phyloP scores from a whole-genome alignment of 2,888 invertebrate species.

The Epistrophe grossulariae region DNA sequence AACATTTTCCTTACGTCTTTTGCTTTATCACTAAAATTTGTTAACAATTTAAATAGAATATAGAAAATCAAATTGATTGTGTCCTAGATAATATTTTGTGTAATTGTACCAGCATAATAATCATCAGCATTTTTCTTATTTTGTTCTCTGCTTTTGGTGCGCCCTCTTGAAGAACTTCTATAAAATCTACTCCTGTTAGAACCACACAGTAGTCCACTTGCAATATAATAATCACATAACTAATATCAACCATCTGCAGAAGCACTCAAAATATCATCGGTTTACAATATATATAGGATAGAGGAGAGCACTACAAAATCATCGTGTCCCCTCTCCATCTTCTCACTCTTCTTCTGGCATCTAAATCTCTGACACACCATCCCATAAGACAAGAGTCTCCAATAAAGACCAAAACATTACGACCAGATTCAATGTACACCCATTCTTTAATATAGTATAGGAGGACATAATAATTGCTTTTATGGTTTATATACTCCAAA shows the following conservation, averaged over 20 bases:
- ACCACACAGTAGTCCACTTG: conserved; percentile 56
- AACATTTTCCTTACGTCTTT: no score
- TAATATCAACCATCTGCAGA: conserved; percentile 70
- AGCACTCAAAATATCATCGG: conserved; percentile 68
- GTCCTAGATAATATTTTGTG: no score
- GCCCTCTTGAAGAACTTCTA: not conserved
- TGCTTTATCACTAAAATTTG: no score
- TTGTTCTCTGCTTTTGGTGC: not conserved
- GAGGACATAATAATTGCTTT: conserved; percentile 75
- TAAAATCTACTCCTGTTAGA: conserved; percentile 14
- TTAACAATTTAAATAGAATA: no score
- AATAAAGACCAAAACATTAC: conserved; percentile 62
- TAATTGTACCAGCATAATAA: no score
- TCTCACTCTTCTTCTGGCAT: no score
- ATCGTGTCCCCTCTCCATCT: not conserved
- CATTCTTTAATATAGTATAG: conserved; percentile 57
- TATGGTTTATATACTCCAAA: conserved; percentile 69
- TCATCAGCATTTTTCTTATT: no score
- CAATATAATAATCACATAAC: conserved; percentile 74
- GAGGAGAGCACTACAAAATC: conserved; percentile 26
- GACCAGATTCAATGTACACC: conserved; percentile 52
- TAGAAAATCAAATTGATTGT: no score
- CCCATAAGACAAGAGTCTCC: conserved; percentile 37
- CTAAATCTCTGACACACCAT: not conserved
- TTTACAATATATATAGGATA: conserved; percentile 11